Percentiles rank a stretch among this genome's conserved stretches.
Conservation (phyloP, 2,888 invertebrate species). For the Clostera curtula region DNA sequence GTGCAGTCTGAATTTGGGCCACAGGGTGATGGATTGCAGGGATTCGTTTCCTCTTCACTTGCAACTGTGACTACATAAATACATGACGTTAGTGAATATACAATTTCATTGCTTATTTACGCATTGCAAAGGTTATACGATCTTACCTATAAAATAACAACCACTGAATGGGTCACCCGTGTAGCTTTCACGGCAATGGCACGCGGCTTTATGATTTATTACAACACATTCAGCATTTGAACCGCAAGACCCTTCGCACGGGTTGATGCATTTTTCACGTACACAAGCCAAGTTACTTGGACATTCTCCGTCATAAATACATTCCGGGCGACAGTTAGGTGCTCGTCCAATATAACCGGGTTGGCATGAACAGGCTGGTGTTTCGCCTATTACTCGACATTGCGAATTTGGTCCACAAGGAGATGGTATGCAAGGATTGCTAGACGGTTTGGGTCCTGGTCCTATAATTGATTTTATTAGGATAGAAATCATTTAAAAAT, state of each 20-base stretch:
- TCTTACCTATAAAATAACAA: constrained; percentile 73
- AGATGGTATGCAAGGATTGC: constrained; percentile 86
- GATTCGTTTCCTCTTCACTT: constrained; percentile 80
- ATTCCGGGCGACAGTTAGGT: constrained; percentile 91
- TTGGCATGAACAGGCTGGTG: constrained; percentile 87
- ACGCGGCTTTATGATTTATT: constrained; percentile 88
- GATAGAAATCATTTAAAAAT: not conserved
- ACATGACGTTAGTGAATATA: constrained; percentile 3
- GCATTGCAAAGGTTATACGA: not conserved
- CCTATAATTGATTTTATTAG: constrained; percentile 53
- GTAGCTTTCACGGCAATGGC: constrained; percentile 86
- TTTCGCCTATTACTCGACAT: constrained; percentile 84
- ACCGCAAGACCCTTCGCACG: constrained; percentile 91
- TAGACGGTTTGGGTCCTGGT: constrained; percentile 69
- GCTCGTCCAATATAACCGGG: constrained; percentile 87
- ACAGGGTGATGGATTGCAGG: constrained; percentile 91
- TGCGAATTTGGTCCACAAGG: constrained; percentile 91
- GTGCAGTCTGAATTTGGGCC: constrained; percentile 90
- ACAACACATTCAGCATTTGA: constrained; percentile 85
- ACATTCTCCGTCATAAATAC: constrained; percentile 89
- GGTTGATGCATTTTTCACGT: constrained; percentile 86
- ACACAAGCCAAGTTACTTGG: constrained; percentile 88
- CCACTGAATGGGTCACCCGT: constrained; percentile 90
- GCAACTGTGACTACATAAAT: constrained; percentile 65
- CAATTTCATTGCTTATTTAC: not conserved